Evolutionary conservation across 2,113 vertebrate species (phyloP).

Genomic region (Rhegmatorhina hoffmannsi): DNA sequence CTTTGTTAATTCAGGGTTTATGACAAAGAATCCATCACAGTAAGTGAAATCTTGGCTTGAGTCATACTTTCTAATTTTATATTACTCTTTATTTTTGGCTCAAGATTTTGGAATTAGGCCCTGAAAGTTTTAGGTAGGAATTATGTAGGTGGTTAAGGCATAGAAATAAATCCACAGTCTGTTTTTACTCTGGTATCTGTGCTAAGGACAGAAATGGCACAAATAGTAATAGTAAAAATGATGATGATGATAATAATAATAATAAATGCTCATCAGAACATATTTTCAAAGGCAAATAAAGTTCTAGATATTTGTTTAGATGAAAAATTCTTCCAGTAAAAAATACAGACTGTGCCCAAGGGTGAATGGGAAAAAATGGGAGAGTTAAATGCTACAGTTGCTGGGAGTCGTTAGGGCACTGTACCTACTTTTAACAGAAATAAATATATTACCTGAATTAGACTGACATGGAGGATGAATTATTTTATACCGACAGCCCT

Average conservation of each 20-base stretch:
- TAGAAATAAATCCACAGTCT: not conserved
- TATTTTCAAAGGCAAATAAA: not conserved
- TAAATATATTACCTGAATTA: not conserved
- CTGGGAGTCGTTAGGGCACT: not conserved
- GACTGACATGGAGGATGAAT: not conserved
- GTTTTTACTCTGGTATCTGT: not conserved
- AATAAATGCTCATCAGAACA: not conserved
- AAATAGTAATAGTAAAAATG: not conserved
- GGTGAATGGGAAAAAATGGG: not conserved
- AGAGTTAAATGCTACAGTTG: not conserved
- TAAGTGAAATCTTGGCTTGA: not conserved
- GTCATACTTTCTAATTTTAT: not conserved
- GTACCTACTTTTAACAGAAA: not conserved
- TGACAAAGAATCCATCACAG: not conserved
- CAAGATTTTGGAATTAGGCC: not conserved
- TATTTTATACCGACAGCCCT: not conserved
- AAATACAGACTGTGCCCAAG: not conserved
- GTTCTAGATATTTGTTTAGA: not conserved
- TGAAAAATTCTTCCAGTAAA: not conserved
- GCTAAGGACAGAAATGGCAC: not conserved
- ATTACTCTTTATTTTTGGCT: not conserved
- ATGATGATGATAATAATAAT: not conserved
- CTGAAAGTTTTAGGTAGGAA: not conserved
- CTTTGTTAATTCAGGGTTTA: not conserved
- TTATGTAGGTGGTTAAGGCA: not conserved